Conservation (phyloP, 2,113 vertebrate species). For the Sardina pilchardus region DNA sequence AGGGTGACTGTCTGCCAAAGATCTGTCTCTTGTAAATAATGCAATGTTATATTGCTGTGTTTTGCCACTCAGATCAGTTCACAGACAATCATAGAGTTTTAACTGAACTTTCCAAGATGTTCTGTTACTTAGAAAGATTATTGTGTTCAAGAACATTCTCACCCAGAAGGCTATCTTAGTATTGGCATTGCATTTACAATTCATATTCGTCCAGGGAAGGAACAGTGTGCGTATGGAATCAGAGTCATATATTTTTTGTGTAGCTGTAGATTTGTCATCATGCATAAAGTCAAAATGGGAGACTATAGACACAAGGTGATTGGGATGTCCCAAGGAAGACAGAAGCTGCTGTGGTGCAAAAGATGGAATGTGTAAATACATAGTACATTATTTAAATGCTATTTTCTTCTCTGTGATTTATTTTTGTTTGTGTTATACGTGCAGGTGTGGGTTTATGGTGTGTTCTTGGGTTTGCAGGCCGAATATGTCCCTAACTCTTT, state of each 20-base stretch:
- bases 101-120: not conserved
- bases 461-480: too few species aligned
- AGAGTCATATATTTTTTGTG: not conserved
- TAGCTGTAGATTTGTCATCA: too few species aligned
- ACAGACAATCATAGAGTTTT: not conserved
- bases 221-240: not conserved
- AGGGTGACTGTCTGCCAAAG: not conserved
- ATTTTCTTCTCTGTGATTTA: conserved; percentile 55
- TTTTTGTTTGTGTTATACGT: conserved; percentile 42
- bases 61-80: not conserved
- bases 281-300: conserved; percentile 95
- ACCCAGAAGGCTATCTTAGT: too few species aligned
- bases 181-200: too few species aligned
- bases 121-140: not conserved
- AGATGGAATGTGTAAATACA: conserved; percentile 76
- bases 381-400: conserved; percentile 82
- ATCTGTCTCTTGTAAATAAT: not conserved
- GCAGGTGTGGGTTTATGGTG: too few species aligned
- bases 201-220: too few species aligned
- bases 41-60: not conserved
- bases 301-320: conserved; percentile 72
- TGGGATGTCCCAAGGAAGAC: conserved; percentile 43
- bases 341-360: conserved; percentile 51
- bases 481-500: too few species aligned
- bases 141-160: not conserved